A percentile compares a stretch with the other conserved stretches of the same genome.
phyloP scores from a whole-genome alignment of 2,888 invertebrate species.

The Cheilosia vernalis region DNA sequence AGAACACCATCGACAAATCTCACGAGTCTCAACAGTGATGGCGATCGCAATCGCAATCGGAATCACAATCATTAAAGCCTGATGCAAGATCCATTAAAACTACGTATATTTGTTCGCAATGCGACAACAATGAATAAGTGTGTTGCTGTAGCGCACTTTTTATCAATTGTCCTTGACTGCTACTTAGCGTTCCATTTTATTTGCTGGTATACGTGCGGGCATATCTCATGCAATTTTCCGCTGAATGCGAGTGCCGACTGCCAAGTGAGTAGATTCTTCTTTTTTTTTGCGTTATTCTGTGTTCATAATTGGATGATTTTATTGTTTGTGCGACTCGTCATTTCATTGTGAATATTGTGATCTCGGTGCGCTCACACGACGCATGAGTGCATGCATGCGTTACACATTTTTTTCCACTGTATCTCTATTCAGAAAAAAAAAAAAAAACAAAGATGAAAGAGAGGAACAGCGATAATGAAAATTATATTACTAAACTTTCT shows the following conservation, averaged over 20 bases:
- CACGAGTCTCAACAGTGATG: background rate
- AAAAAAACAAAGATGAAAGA: conserved; percentile 16
- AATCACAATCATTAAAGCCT: background rate
- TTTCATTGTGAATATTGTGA: conserved; percentile 23
- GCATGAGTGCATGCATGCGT: conserved; percentile 55
- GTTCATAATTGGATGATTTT: conserved; percentile 48
- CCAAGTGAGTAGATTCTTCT: background rate
- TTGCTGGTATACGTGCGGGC: background rate
- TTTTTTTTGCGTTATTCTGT: background rate
- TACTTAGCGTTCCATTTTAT: conserved; percentile 34
- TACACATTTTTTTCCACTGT: conserved; percentile 10
- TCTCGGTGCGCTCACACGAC: conserved; percentile 32
- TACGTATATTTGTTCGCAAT: conserved; percentile 1
- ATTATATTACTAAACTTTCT: conserved; percentile 66
- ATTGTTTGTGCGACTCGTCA: conserved; percentile 21
- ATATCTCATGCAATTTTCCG: conserved; percentile 45
- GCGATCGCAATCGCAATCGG: no score
- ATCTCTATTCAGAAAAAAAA: background rate
- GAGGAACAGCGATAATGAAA: conserved; percentile 38
- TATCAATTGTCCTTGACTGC: conserved; percentile 44
- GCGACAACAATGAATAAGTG: conserved; percentile 11
- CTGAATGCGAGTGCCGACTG: background rate
- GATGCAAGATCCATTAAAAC: conserved; percentile 20
- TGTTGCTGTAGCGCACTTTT: conserved; percentile 7
- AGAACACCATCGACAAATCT: background rate